phyloP scores from a whole-genome alignment of 2,797 vertebrate species.

The Propithecus perrieri region DNA sequence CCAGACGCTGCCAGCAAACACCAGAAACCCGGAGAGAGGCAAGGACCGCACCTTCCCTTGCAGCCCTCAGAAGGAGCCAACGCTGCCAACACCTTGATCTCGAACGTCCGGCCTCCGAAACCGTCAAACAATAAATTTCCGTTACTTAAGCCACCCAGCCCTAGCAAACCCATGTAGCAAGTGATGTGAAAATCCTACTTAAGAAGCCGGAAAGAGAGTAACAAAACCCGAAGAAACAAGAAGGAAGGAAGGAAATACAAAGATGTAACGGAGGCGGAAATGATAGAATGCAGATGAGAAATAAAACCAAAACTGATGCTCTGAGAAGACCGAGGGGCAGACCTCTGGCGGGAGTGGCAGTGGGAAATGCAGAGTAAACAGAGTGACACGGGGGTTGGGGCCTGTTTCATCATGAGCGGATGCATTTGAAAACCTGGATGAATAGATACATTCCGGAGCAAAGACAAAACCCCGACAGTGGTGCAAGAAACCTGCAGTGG shows the following conservation, averaged over 20 bases:
- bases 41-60: not conserved
- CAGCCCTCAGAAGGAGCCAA: not conserved
- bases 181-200: not conserved
- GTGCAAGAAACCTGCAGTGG: not conserved
- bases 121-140: not conserved
- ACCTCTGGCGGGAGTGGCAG: not conserved
- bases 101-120: not conserved
- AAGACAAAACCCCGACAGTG: not conserved
- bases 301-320: not conserved
- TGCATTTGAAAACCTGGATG: not conserved
- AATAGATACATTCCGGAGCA: not conserved
- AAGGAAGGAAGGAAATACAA: not conserved
- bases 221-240: not conserved
- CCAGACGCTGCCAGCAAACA: not conserved
- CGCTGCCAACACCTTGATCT: too few species aligned
- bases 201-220: not conserved
- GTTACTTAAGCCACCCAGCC: not conserved
- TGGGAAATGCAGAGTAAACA: not conserved
- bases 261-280: not conserved
- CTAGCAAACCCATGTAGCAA: not conserved
- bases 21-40: not conserved
- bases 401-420: not conserved
- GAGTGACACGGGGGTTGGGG: not conserved
- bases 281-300: not conserved
- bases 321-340: not conserved